Percentiles rank a stretch among this genome's conserved stretches.
These are phyloP conservation scores for Tetramorium simillimum DNA, from an alignment of 1,140 invertebrate species.

Conservation along the genomic window DNA sequence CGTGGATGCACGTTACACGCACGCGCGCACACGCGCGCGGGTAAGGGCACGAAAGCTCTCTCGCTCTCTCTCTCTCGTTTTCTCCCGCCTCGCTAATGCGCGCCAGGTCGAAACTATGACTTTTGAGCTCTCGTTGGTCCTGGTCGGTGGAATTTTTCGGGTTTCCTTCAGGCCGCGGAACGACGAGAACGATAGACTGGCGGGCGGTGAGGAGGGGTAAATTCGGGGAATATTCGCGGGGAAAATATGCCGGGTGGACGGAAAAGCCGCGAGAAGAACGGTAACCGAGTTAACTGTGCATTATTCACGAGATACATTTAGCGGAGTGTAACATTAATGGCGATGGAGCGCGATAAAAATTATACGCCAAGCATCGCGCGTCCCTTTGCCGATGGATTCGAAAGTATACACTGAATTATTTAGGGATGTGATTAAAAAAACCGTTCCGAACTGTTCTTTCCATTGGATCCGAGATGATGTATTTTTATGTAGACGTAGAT, in stretches of 20 bases:
- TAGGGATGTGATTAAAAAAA: neutral
- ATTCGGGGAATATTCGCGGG: slow-evolving; percentile 17
- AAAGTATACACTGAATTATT: slow-evolving; percentile 35
- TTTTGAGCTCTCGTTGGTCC: slow-evolving; percentile 63
- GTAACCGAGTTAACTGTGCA: slow-evolving; percentile 45
- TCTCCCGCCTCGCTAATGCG: slow-evolving; percentile 26
- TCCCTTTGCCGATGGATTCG: slow-evolving; percentile 22
- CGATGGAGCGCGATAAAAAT: slow-evolving; percentile 52
- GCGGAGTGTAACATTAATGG: slow-evolving; percentile 52
- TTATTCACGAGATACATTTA: slow-evolving; percentile 58
- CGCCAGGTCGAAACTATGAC: slow-evolving; percentile 65
- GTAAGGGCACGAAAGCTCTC: neutral
- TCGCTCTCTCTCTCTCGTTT: neutral
- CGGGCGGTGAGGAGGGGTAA: neutral
- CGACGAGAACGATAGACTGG: slow-evolving; percentile 20
- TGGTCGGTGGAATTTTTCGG: slow-evolving; percentile 75
- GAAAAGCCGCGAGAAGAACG: slow-evolving; percentile 56
- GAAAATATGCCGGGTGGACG: slow-evolving; percentile 58
- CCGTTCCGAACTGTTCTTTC: neutral
- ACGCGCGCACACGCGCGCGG: neutral
- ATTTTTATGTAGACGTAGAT: neutral
- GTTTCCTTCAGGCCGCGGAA: slow-evolving; percentile 69
- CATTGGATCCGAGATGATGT: neutral
- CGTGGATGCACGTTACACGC: slow-evolving; percentile 9
- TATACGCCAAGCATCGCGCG: slow-evolving; percentile 44